Conservation (phyloP, 1,140 invertebrate species). For the Conus ventricosus region DNA sequence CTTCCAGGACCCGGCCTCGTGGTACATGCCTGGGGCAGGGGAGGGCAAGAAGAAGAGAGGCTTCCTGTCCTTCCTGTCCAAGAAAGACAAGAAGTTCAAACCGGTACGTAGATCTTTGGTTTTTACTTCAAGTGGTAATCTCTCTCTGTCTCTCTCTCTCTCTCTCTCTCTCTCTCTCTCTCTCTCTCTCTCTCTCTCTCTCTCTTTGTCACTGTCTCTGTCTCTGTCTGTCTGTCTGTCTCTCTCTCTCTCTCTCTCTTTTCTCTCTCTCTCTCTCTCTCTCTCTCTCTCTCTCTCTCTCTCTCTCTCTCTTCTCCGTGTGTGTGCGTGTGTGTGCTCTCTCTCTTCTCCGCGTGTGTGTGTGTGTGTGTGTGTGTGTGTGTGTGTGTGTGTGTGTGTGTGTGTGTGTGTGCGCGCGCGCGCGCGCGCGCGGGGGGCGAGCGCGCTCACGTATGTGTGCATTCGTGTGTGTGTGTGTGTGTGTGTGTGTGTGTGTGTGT, state of each 20-base stretch:
- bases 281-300: no score
- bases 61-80: slow-evolving; percentile 67
- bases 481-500: neutral
- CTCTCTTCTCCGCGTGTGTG: neutral
- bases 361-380: neutral
- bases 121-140: neutral
- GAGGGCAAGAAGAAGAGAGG: slow-evolving; percentile 67
- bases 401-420: neutral
- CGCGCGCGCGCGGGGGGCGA: no score
- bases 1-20: slow-evolving; percentile 11
- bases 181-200: neutral
- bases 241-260: no score
- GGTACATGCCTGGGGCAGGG: slow-evolving; percentile 56
- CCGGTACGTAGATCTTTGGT: slow-evolving; percentile 50
- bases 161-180: no score
- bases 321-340: neutral
- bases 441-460: no score
- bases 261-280: no score
- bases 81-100: slow-evolving; percentile 67
- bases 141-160: neutral
- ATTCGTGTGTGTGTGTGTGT: neutral
- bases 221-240: no score
- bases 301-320: no score
- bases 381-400: neutral
- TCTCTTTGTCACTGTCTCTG: neutral